Percentiles rank a stretch among this genome's conserved stretches.
These are phyloP conservation scores for Gallirallus australis DNA, from an alignment of 2,797 vertebrate genomes.

Conservation along the genomic window DNA sequence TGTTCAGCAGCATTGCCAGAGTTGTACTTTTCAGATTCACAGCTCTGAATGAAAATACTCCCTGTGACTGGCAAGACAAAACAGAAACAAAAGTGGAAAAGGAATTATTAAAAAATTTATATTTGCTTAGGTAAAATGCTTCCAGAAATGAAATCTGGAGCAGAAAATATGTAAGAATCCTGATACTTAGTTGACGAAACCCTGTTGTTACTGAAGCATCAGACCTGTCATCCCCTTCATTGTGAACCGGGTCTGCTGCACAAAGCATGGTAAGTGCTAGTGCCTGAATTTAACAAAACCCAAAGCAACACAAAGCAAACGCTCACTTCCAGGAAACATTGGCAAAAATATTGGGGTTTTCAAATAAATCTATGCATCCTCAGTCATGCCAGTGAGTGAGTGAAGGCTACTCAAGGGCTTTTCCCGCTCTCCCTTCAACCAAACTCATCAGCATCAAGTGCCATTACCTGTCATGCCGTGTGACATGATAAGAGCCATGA, in stretches of 20 bases:
- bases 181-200: not conserved
- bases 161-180: not conserved
- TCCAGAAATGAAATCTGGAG: slow-evolving; percentile 22
- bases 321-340: not conserved
- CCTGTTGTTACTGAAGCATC: not conserved
- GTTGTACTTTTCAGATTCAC: slow-evolving; percentile 38
- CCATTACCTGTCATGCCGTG: too few relatives aligned
- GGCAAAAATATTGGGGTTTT: not conserved
- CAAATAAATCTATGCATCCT: not conserved
- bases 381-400: not conserved
- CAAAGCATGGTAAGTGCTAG: not conserved
- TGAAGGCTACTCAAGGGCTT: not conserved
- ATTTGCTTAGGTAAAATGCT: slow-evolving; percentile 32
- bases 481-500: not conserved
- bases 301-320: too few relatives aligned
- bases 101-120: slow-evolving; percentile 16
- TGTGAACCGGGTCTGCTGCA: not conserved
- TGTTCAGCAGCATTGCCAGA: slow-evolving; percentile 32
- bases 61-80: slow-evolving; percentile 35
- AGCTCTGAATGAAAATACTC: slow-evolving; percentile 51
- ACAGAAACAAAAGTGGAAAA: slow-evolving; percentile 27
- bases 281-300: not conserved
- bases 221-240: not conserved
- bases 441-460: not conserved
- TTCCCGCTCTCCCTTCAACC: not conserved